Evolutionary conservation across 2,888 invertebrate species (phyloP).

Genomic region (Lydus trimaculatus): DNA sequence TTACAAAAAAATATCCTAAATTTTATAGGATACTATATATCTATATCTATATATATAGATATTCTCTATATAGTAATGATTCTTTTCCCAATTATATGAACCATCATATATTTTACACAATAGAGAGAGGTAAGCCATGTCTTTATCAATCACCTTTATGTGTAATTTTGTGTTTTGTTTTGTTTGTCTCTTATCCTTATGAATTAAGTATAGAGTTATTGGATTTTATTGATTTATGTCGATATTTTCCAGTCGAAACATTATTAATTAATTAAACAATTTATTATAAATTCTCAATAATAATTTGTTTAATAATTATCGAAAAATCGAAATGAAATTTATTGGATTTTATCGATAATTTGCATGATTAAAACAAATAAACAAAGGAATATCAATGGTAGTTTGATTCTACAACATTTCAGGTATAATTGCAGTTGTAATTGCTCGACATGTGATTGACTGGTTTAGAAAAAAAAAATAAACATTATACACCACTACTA

Average conservation of each 20-base stretch:
- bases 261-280: neutral
- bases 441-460: slow-evolving; percentile 2
- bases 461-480: neutral
- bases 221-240: neutral
- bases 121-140: slow-evolving; percentile 59
- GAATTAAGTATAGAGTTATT: neutral
- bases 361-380: neutral
- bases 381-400: neutral
- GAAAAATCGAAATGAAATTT: no score
- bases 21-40: neutral
- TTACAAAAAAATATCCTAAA: neutral
- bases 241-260: neutral
- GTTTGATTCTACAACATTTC: neutral
- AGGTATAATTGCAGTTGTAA: neutral
- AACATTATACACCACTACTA: neutral
- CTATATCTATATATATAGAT: neutral
- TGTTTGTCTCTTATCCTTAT: slow-evolving; percentile 45
- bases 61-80: slow-evolving; percentile 38
- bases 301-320: no score
- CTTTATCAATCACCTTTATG: slow-evolving; percentile 60
- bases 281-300: neutral
- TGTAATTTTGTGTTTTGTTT: no score
- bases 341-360: no score
- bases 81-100: slow-evolving; percentile 56
- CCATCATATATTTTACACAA: slow-evolving; percentile 58